These are phyloP conservation scores for Baryphthengus martii DNA, from an alignment of 2,113 vertebrate species.

Conservation along the genomic window DNA sequence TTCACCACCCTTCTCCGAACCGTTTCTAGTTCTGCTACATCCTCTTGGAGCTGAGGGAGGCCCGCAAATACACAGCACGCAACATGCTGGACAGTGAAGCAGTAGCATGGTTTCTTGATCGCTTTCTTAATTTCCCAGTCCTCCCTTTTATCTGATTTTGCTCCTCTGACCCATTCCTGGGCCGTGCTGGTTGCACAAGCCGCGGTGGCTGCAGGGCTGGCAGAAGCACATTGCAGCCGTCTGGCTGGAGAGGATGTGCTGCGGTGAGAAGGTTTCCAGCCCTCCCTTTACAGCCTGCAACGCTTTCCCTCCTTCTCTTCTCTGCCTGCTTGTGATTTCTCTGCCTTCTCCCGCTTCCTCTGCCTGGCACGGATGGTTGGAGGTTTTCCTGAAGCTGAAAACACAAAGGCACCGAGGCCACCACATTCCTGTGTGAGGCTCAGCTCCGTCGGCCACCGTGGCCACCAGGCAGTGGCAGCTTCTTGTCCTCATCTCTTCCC, in stretches of 20 bases:
- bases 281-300: neutral
- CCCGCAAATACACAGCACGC: neutral
- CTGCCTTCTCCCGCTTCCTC: neutral
- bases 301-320: neutral
- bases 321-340: neutral
- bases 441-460: rapidly evolving
- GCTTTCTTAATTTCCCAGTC: neutral
- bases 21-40: neutral
- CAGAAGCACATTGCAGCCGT: conserved; percentile 3
- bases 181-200: neutral
- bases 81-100: neutral
- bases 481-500: neutral
- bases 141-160: neutral
- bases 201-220: neutral
- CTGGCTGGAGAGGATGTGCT: neutral
- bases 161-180: neutral
- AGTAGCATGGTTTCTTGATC: rapidly evolving
- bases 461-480: neutral
- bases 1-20: neutral
- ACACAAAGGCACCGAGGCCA: neutral
- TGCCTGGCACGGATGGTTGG: neutral
- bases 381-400: neutral
- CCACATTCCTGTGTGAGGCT: rapidly evolving
- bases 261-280: neutral
- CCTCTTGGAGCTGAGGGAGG: neutral